Base-by-base conservation (phyloP, 2,888 invertebrate genomes). In the Philonicus albiceps region DNA sequence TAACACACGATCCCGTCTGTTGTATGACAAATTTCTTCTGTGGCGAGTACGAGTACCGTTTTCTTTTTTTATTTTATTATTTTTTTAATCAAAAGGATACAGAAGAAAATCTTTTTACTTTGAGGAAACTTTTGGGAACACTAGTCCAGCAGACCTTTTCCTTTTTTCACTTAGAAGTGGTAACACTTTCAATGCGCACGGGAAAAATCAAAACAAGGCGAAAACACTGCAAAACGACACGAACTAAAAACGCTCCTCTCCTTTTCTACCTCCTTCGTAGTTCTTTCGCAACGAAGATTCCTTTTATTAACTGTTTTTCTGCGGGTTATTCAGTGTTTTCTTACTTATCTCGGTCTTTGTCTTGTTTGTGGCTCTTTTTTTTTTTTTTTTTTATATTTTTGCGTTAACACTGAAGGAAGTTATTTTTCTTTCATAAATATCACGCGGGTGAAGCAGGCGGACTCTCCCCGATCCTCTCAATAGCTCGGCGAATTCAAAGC, bases 401-500 rank as follows among this genome's bases (percentile, higher is more conserved):
- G 27, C 22, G 13, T 34, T 53, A 19, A 64, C 27, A 22, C 27
- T 2, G 11, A 19, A 53, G 31, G 55, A 6, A 53, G 43, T 30
- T 53, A 53, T 4, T 27, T 37, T 64, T 37, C 19, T 81, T 19
- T 53, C 19, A 64, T 43, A 2, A 43, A 43, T 64, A 22, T 55
- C 7, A 80, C 19, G 16, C 40, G 27, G 34, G 11, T 85, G 55
- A 40, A 37, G 53, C n/a, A 49, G 53, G 76, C 64, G 19, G 78
- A 64, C 53, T 27, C 88, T 88, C 88, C 87, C 87, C 86, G 87
- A 88, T 87, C 88, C 87, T 88, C 83, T 86, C 88, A 86, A 88
- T 88, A 88, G 86, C 88, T 89, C 88, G 89, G 88, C 89, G 88
- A 89, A 88, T 88, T 89, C 87, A 88, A 88, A 88, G 87, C 88